Conservation (phyloP, 2,797 vertebrate genomes). For the Valencia hispanica region DNA sequence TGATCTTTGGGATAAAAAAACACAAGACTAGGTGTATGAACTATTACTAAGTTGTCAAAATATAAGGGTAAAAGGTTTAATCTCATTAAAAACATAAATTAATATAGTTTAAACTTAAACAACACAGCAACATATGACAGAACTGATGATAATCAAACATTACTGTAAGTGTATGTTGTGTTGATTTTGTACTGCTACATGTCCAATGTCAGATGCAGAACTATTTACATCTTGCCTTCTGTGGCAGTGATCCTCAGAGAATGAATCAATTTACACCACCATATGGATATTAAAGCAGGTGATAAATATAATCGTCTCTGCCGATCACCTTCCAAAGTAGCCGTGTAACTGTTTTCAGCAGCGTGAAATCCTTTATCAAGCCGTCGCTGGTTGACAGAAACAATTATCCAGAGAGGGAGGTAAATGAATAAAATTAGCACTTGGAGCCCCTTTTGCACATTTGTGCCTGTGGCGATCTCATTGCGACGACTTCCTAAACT, state of each 20-base stretch:
- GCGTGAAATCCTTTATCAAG: slow-evolving; percentile 84
- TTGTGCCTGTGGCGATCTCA: slow-evolving; percentile 74
- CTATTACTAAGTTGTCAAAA: neutral
- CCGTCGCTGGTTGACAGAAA: slow-evolving; percentile 82
- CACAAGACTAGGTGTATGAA: neutral
- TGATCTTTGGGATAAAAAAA: slow-evolving; percentile 46
- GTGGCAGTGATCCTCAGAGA: slow-evolving; percentile 66
- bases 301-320: slow-evolving; percentile 84
- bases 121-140: neutral
- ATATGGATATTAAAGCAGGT: slow-evolving; percentile 80
- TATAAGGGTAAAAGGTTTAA: neutral
- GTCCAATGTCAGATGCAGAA: slow-evolving; percentile 46
- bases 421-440: slow-evolving; percentile 85
- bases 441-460: slow-evolving; percentile 72
- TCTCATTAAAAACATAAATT: neutral
- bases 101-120: neutral
- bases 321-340: slow-evolving; percentile 82
- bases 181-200: slow-evolving; percentile 10
- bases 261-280: slow-evolving; percentile 80
- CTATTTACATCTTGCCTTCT: slow-evolving; percentile 54
- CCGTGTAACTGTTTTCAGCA: slow-evolving; percentile 80
- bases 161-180: neutral
- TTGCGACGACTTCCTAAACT: slow-evolving; percentile 73
- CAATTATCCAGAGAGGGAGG: slow-evolving; percentile 82
- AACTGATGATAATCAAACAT: neutral